Evolutionary conservation across 2,888 invertebrate species (phyloP), one percentile per base, ranked within the genome.

Genomic region (Cremastinae sp.): DNA sequence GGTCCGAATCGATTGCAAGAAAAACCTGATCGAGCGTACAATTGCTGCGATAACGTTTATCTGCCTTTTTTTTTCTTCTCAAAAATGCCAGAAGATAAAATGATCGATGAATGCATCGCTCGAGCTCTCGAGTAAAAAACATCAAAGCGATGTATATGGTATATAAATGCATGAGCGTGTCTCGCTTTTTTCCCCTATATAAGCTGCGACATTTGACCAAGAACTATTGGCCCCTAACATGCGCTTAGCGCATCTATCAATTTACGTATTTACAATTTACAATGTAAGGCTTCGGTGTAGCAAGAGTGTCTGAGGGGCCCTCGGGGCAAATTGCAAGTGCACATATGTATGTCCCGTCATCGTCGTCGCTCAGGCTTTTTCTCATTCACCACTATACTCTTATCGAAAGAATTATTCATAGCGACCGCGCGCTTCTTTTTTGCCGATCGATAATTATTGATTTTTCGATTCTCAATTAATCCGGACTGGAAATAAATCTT

Each of bases 141-240:
- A 16, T 2, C 38, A 22, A 53, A n/a, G n/a, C n/a, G n/a, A n/a
- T n/a, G 16, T 58, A 68, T 62, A 58, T 71, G 66, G 59, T 72
- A 73, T 38, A 74, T 62, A 49, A 59, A 66, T 76, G 73, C 77
- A 80, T 74, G 78, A 78, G 72, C 43, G 51, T 66, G n/a, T 49
- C 14, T 41, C 20, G 47, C 45, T 36, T 3, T 3, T 7, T 28
- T 45, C 12, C 51, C 22, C 7, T 12, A 18, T 59, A 51, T 77
- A 81, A 76, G 78, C 73, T 53, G 75, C 59, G 74, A 78, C 78
- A 79, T 81, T 79, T 81, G 84, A 81, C 83, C 84, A 81, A 83
- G 82, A 84, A 84, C 82, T 84, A 82, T 84, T 83, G 83, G 78
- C 83, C 76, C 80, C 78, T 80, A 74, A 78, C 82, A 80, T 79